phyloP scores from a whole-genome alignment of 2,797 vertebrate genomes.

The Leptodactylus fallax region DNA sequence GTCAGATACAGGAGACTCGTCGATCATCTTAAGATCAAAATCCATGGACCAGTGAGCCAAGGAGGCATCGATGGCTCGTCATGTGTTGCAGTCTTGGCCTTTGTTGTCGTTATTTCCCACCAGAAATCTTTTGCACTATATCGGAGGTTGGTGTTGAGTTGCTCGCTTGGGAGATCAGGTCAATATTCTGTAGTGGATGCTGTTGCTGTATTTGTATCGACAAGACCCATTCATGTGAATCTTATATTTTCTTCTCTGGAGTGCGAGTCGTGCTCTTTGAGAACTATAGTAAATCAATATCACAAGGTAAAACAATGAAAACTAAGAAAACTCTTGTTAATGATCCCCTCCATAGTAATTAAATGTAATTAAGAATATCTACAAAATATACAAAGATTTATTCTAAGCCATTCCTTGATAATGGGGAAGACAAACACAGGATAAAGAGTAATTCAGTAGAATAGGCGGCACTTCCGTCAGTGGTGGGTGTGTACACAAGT shows the following conservation, averaged over 20 bases:
- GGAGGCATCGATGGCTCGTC: neutral
- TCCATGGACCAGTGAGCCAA: neutral
- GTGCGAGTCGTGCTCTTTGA: neutral
- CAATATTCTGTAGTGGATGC: slow-evolving; percentile 11
- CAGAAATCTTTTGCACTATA: neutral
- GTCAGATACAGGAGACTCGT: too few relatives aligned
- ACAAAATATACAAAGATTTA: neutral
- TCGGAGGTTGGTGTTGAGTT: neutral
- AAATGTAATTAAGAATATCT: neutral
- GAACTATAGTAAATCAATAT: neutral
- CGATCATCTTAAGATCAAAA: neutral
- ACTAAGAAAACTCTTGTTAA: neutral
- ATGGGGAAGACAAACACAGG: neutral
- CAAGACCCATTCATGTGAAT: neutral
- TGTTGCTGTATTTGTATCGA: neutral
- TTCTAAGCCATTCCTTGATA: neutral
- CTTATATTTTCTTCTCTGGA: neutral
- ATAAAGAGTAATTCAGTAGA: too few relatives aligned
- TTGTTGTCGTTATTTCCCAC: neutral
- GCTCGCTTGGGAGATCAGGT: neutral
- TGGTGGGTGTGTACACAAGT: too few relatives aligned
- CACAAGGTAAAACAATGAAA: neutral
- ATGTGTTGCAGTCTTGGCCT: neutral
- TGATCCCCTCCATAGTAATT: neutral
- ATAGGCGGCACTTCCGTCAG: too few relatives aligned